Percentiles rank a stretch among this genome's conserved stretches.
Evolutionary conservation across 2,113 vertebrate genomes (phyloP).

Genomic region (Pachycephala philippinensis): DNA sequence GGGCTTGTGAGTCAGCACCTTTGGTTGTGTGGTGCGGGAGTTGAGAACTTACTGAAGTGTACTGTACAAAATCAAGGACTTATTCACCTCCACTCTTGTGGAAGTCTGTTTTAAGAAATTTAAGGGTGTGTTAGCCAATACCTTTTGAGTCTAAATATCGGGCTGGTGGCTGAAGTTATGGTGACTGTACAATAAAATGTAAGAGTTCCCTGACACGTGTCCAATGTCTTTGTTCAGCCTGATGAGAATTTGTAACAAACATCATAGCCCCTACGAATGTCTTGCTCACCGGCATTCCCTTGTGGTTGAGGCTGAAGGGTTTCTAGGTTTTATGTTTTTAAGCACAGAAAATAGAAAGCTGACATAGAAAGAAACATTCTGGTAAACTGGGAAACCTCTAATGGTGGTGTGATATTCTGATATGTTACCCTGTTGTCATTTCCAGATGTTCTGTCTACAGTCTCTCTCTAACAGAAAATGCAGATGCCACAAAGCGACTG

Average conservation of each 20-base stretch:
- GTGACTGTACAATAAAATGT: background rate
- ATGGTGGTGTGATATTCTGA: background rate
- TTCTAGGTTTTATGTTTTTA: background rate
- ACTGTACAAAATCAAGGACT: background rate
- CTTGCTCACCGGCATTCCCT: rapidly evolving
- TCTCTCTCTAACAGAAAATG: background rate
- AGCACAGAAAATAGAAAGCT: background rate
- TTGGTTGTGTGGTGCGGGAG: background rate
- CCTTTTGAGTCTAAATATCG: background rate
- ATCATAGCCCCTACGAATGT: rapidly evolving
- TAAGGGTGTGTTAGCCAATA: background rate
- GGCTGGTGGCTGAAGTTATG: background rate
- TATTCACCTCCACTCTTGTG: background rate
- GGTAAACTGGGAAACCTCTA: background rate
- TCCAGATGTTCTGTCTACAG: background rate
- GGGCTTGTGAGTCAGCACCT: background rate
- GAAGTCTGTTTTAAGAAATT: background rate
- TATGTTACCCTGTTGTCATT: background rate
- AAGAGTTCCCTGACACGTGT: background rate
- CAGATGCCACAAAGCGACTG: background rate
- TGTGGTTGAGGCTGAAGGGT: background rate
- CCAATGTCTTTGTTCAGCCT: background rate
- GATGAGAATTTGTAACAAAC: background rate
- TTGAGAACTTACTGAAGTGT: background rate
- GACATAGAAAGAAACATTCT: background rate